Evolutionary conservation across 2,113 vertebrate species (phyloP), one percentile per base, ranked within the genome.

Genomic region (Mobula birostris): DNA sequence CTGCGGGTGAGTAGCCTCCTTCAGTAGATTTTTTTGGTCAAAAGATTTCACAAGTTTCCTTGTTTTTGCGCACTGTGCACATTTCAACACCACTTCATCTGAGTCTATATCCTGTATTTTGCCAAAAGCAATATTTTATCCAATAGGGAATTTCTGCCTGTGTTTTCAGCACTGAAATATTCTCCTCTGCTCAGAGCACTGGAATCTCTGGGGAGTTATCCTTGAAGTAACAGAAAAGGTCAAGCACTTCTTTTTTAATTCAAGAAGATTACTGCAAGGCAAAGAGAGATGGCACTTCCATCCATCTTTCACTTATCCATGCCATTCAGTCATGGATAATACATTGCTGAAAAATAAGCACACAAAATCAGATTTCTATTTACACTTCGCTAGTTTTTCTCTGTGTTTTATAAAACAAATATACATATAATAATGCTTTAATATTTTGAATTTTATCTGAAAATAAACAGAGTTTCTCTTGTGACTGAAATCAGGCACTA

Each of bases 1-100:
- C 98, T 94, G 98, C 99, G 98, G 99, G 99, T 97, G 96, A 96
- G 66, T 8, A 8, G 66, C 2, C 17, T 90, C 85, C 58, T 90
- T 90, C 15, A 68, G n/a, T 29, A 32, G 61, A 24, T 32, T 66
- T 58, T n/a, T 90, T 90, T 32, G 61, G 5, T 66, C 15, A 29
- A 4, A 27, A 61, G 83, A 87, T 21, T 87, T 87, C 24, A 29
- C 83, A 61, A 27, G 11, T 11, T 11, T 58, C 29, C 5, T n/a
- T 8, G 1, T 32, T 66, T 90, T n/a, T 12, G 83, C 15, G 2
- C 61, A 11, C 4, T 19, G 3, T 90, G 61, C 85, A 90, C 40
- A 90, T 66, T 66, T 90, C 61, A 17, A 19, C 19, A 32, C 85
- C 27, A 66, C 63, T 66, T 56, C 24, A 21, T 61, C 82, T 58